Conservation (phyloP, 2,113 vertebrate genomes). For the Petrocephalus zakoni region DNA sequence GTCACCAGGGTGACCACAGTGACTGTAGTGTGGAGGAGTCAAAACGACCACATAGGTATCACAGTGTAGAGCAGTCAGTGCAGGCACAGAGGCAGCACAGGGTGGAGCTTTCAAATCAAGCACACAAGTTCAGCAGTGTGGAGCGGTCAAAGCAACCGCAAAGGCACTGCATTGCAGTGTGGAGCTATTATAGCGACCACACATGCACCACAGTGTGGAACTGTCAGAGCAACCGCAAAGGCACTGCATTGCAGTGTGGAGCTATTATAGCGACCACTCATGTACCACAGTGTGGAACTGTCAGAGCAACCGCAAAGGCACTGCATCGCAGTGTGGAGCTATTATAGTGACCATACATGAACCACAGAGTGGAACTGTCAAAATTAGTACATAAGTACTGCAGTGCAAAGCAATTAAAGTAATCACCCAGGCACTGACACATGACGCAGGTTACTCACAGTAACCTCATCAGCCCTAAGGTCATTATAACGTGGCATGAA, state of each 20-base stretch:
- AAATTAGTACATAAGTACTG: not conserved
- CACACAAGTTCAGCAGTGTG: not conserved
- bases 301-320: not conserved
- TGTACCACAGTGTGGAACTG: not conserved
- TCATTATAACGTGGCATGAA: not conserved
- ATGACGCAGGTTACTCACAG: not conserved
- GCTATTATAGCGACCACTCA: too few species aligned
- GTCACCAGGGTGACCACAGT: slow-evolving; percentile 7
- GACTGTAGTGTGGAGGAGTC: not conserved
- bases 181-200: not conserved
- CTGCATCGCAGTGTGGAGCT: not conserved
- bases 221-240: not conserved
- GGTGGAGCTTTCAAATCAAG: not conserved
- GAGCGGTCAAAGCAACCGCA: not conserved
- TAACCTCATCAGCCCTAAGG: not conserved
- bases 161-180: not conserved
- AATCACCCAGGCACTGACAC: not conserved
- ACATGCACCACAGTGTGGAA: not conserved
- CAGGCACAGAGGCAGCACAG: too few species aligned
- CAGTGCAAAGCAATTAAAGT: not conserved
- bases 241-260: not conserved
- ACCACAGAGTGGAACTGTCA: not conserved
- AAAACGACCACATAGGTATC: not conserved
- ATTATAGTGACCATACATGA: not conserved
- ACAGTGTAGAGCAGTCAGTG: not conserved